Base-by-base conservation (phyloP, 2,113 vertebrate species). In the Alexandromys fortis region DNA sequence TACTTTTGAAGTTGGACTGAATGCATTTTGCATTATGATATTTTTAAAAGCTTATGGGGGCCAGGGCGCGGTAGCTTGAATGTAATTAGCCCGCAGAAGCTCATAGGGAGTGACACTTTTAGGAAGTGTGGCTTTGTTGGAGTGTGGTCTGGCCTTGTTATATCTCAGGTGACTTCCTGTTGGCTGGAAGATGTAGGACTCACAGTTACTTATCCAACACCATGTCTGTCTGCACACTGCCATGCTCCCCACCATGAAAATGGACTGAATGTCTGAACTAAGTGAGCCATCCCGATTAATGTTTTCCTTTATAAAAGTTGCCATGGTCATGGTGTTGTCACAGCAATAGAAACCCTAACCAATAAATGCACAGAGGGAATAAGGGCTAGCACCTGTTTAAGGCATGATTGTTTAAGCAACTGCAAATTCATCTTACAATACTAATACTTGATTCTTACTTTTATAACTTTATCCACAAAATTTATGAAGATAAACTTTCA, bases 401-500 rank as follows among this genome's bases (percentile, higher is more conserved):
- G 38, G 9, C 49, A 42, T 73, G 6, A 24, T 38, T 88, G 45
- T 38, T 42, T 67, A 73, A 63, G 26, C 82, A 85, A 73, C 16
- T 90, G 38, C 55, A 35, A 63, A 77, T 90, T 55, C 75, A 77
- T 47, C 38, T 90, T 77, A 77, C 4, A 77, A 65, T 17, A 65
- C 55, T 65, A 90, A 65, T 77, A 63, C 21, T 70, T 70, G 19
- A 68, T n/a, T 58, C 26, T 61, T 61, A 89, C 13, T 72, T 75
- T 52, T 63, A 28, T 7, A 63, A 55, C 12, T 75, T 75, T 45
- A 90, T 63, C 7, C 19, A 77, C 58, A 78, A 47, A 75, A 49
- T 67, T 58, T 65, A 67, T 30, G 17, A 79, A 82, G 45, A 92
- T 26, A 61, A 38, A 77, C 79, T 68, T 96, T 93, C 91, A 94